Evolutionary conservation across 2,113 vertebrate species (phyloP).

Genomic region (Scalopus aquaticus): DNA sequence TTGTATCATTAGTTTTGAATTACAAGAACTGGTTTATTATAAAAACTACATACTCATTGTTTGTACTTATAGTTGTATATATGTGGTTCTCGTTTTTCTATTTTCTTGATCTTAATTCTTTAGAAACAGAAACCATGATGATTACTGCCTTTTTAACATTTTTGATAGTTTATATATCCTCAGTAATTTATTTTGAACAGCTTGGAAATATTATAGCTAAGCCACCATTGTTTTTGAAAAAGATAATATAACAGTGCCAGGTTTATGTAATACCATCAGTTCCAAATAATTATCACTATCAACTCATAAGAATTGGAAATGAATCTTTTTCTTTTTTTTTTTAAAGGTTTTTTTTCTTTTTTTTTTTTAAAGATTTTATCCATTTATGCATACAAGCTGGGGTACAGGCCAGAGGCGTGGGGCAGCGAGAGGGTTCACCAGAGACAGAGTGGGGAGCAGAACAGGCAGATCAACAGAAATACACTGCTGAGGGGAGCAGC

Average conservation of each 20-base stretch:
- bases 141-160: background rate
- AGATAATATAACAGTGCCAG: background rate
- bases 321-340: too few species aligned
- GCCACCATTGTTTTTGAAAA: background rate
- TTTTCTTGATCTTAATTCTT: conserved; percentile 38
- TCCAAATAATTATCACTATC: conserved; percentile 18
- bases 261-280: background rate
- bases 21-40: background rate
- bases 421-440: too few species aligned
- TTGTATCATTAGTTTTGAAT: background rate
- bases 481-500: too few species aligned
- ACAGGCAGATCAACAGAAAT: too few species aligned
- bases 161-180: background rate
- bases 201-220: background rate
- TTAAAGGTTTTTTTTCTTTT: too few species aligned
- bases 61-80: background rate
- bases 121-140: background rate
- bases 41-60: background rate
- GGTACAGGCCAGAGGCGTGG: too few species aligned
- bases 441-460: too few species aligned
- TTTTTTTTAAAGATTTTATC: too few species aligned
- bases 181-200: background rate
- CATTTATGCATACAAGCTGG: too few species aligned
- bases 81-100: background rate
- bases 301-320: background rate